Percentiles rank a stretch among this genome's conserved stretches.
Conservation (phyloP, 2,888 invertebrate species). For the Caenorhabditis sp. region DNA sequence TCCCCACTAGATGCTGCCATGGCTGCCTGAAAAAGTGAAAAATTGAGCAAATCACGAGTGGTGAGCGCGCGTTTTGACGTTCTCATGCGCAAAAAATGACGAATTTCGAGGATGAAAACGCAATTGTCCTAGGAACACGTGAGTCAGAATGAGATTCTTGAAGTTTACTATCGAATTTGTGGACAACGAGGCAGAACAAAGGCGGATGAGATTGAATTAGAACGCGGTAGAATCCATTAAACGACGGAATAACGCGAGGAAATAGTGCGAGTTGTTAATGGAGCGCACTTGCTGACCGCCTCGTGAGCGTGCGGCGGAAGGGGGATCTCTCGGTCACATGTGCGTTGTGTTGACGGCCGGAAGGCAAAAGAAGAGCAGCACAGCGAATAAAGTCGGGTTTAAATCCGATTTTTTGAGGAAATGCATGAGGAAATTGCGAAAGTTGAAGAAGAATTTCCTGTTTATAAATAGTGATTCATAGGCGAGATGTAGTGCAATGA, state of each 20-base stretch:
- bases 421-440: not conserved
- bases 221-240: conserved; percentile 23
- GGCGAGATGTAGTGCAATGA: not conserved
- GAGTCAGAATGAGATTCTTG: conserved; percentile 6
- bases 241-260: conserved; percentile 2
- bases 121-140: not conserved
- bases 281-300: conserved; percentile 36
- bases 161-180: not conserved
- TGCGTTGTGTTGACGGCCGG: not conserved
- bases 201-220: conserved; percentile 38
- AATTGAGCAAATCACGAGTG: not conserved
- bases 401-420: conserved; percentile 18
- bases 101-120: not conserved
- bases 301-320: conserved; percentile 8
- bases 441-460: not conserved
- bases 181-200: conserved; percentile 5
- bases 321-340: not conserved
- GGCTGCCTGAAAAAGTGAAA: conserved; percentile 22
- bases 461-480: not conserved
- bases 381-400: conserved; percentile 21
- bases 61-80: conserved; percentile 7
- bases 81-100: not conserved
- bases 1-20: conserved; percentile 27
- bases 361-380: not conserved
- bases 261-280: conserved; percentile 7